phyloP scores from a whole-genome alignment of 2,888 invertebrate genomes.

The Euplexia lucipara region DNA sequence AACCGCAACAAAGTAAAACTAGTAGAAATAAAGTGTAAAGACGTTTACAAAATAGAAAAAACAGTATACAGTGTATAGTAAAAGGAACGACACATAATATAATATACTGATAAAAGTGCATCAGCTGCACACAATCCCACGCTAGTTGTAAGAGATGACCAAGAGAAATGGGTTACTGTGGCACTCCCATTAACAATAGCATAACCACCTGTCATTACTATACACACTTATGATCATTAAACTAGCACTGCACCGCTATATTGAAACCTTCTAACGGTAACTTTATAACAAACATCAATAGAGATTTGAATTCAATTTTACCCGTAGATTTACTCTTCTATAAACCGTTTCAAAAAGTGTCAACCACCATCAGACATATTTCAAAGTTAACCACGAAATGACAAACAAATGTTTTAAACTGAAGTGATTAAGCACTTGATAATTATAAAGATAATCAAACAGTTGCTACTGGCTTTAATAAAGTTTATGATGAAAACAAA shows the following conservation, averaged over 20 bases:
- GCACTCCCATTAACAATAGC: conserved; percentile 44
- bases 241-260: conserved; percentile 45
- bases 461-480: conserved; percentile 51
- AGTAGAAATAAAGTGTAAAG: conserved; percentile 19
- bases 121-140: conserved; percentile 56
- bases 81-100: conserved; percentile 18
- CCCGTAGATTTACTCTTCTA: neutral
- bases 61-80: neutral
- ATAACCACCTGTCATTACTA: conserved; percentile 56
- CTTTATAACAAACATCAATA: conserved; percentile 17
- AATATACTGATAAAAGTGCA: conserved; percentile 14
- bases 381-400: conserved; percentile 49
- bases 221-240: conserved; percentile 53
- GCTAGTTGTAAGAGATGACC: conserved; percentile 45
- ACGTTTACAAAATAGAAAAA: neutral
- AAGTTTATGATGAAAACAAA: conserved; percentile 59
- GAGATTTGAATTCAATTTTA: conserved; percentile 10
- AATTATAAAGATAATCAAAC: conserved; percentile 51
- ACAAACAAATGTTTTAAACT: conserved; percentile 44
- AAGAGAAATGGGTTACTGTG: conserved; percentile 60
- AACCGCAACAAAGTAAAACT: conserved; percentile 47
- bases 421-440: conserved; percentile 54
- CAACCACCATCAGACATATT: conserved; percentile 31
- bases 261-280: conserved; percentile 39
- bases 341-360: conserved; percentile 29